Base-by-base conservation (phyloP, 2,888 invertebrate genomes). In the Artemia sinica region DNA sequence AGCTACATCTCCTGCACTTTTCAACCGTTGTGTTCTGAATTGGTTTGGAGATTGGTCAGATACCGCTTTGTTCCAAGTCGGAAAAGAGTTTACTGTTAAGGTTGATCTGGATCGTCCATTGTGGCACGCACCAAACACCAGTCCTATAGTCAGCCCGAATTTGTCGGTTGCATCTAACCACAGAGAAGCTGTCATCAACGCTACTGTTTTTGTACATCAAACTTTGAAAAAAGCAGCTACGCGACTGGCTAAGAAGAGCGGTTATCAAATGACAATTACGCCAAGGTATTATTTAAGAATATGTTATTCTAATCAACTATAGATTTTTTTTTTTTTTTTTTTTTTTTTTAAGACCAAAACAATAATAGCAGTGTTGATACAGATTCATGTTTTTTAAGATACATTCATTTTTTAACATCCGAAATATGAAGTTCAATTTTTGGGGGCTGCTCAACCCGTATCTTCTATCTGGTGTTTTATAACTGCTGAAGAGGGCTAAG, bases 11-110 rank as follows among this genome's bases (percentile, higher is more conserved):
- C 98, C 98, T 50, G 98, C 98, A 7, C 82, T 98, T 70, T 98
- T 98, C 83, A 99, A 98, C 82, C 86, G 97, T 78, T 98, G 97
- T 79, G 97, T 98, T 12, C 84, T 98, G 74, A 97, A 98, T 79
- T 97, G 97, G 97, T 97, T 98, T 79, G 98, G 98, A 12, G 98
- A 99, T 79, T 99, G 98, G 98, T 93, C 95, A 41, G 93, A 95
- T 76, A 91, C 91, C 4, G 93, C 94, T 0, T 80, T 93, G 50
- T 93, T 88, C 84, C 73, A 84, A 84, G 86, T 95, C 72, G 97
- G 95, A 74, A 89, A 89, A 77, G 97, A 98, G 79, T 95, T 99
- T 77, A 98, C 98, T 14, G 86, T 85, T 74, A 89, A 91, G 74
- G 86, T 98, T 75, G 98, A 98, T 81, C 82, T 98, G 74, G 96